Percentiles rank a stretch among this genome's conserved stretches.
These are phyloP conservation scores for Macrocentrus cingulum DNA, from an alignment of 1,140 invertebrate genomes.

Conservation along the genomic window DNA sequence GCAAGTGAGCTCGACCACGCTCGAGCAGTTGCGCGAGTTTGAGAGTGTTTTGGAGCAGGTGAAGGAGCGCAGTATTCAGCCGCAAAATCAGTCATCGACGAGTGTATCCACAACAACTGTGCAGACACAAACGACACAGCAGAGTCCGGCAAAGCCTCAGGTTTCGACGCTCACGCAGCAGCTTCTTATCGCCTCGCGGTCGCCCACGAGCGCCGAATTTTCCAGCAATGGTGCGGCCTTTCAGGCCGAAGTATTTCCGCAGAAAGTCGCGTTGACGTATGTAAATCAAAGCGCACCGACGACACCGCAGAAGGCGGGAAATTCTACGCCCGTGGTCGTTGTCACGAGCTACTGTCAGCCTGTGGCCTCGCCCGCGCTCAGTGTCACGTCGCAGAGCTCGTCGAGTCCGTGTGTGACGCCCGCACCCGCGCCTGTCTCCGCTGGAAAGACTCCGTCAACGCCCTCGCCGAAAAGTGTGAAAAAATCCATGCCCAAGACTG, in stretches of 20 bases:
- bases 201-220: conserved; percentile 40
- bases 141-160: conserved; percentile 38
- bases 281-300: conserved; percentile 51
- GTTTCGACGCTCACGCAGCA: conserved; percentile 46
- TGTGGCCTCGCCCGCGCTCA: conserved; percentile 63
- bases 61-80: conserved; percentile 70
- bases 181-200: conserved; percentile 48
- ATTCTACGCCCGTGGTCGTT: conserved; percentile 63
- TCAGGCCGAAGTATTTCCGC: conserved; percentile 49
- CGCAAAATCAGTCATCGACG: conserved; percentile 42
- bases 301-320: conserved; percentile 53
- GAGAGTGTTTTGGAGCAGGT: conserved; percentile 81
- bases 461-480: conserved; percentile 60
- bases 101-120: conserved; percentile 40
- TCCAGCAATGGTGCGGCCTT: conserved; percentile 46
- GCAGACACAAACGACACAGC: conserved; percentile 50
- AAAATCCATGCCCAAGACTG: conserved; percentile 60
- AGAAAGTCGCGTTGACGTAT: conserved; percentile 55
- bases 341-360: conserved; percentile 65
- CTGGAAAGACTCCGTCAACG: conserved; percentile 47
- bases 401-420: conserved; percentile 65
- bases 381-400: conserved; percentile 66
- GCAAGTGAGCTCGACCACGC: conserved; percentile 64
- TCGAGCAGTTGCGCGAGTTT: conserved; percentile 78
- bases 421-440: conserved; percentile 53